phyloP scores from a whole-genome alignment of 2,113 vertebrate genomes.

The Nerophis lumbriciformis region DNA sequence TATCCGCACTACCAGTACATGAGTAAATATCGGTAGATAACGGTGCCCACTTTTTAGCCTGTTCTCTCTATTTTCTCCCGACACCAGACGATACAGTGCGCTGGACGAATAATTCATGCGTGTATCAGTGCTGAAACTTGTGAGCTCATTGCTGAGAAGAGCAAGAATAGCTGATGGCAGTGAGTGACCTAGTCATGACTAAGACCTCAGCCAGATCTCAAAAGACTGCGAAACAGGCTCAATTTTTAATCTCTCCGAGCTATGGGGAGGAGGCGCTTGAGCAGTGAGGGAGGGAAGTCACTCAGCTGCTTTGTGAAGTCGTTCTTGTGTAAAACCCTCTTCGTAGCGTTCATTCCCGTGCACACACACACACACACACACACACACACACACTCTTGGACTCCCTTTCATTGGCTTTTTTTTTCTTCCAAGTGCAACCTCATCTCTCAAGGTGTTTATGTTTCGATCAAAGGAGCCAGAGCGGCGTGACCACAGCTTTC shows the following conservation, averaged over 20 bases:
- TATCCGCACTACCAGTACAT: background rate
- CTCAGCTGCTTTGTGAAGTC: constrained; percentile 13
- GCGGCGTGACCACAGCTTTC: constrained; percentile 55
- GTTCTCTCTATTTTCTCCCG: background rate
- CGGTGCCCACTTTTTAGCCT: background rate
- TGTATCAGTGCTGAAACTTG: constrained; percentile 26
- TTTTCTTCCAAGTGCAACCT: constrained; percentile 22
- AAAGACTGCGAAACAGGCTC: constrained; percentile 47
- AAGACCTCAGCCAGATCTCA: constrained; percentile 39
- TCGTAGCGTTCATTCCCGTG: background rate
- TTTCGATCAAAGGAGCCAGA: constrained; percentile 70
- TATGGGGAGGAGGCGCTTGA: constrained; percentile 13
- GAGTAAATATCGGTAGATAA: constrained; percentile 5
- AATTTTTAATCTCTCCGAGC: constrained; percentile 53
- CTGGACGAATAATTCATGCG: constrained; percentile 31
- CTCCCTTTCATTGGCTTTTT: constrained; percentile 25
- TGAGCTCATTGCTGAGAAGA: constrained; percentile 44
- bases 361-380: constrained; percentile 1
- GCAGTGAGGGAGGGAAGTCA: constrained; percentile 14
- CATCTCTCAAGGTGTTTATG: constrained; percentile 65
- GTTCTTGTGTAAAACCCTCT: constrained; percentile 25
- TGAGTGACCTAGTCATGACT: constrained; percentile 57
- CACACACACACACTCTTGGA: constrained; percentile 5
- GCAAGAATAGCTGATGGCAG: constrained; percentile 47
- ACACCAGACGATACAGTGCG: constrained; percentile 7